phyloP scores from a whole-genome alignment of 1,140 invertebrate genomes.

The Atopsyche davidsoni region DNA sequence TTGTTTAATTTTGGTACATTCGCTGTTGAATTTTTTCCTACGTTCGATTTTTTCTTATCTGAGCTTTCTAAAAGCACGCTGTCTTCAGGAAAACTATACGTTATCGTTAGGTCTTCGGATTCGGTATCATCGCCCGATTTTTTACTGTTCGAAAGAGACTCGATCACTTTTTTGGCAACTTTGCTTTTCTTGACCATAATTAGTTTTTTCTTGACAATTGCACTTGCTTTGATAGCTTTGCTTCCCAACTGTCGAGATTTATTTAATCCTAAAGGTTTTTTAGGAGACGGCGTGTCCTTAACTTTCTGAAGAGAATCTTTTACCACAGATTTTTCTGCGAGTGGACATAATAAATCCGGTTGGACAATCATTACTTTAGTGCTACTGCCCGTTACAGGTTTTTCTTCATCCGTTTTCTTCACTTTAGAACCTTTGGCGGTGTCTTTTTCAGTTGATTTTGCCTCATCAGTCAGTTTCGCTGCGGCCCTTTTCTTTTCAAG shows the following conservation, averaged over 20 bases:
- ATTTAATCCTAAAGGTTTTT: too few relatives aligned
- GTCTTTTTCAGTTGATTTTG: conserved; percentile 16
- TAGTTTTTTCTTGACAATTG: conserved; percentile 11
- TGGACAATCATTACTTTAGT: conserved; percentile 12
- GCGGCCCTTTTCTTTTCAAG: conserved; percentile 23
- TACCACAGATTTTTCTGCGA: neutral
- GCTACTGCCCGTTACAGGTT: neutral
- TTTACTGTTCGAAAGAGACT: neutral
- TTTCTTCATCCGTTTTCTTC: conserved; percentile 18
- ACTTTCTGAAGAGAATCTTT: neutral
- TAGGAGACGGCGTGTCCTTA: too few relatives aligned
- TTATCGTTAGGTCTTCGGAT: conserved; percentile 10
- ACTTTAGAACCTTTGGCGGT: conserved; percentile 11
- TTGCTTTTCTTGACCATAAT: conserved; percentile 8
- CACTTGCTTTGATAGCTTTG: conserved; percentile 5
- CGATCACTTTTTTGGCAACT: conserved; percentile 9
- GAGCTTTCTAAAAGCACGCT: neutral
- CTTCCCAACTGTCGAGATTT: too few relatives aligned
- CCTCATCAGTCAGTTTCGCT: conserved; percentile 15
- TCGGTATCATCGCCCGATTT: conserved; percentile 10
- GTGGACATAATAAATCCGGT: conserved; percentile 1
- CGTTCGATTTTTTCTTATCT: neutral
- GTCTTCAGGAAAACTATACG: conserved; percentile 17
- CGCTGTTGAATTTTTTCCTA: conserved; percentile 11
- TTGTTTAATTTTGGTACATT: conserved; percentile 16